These are phyloP conservation scores for Teleogryllus occipitalis DNA, from an alignment of 1,140 invertebrate species.

Conservation along the genomic window DNA sequence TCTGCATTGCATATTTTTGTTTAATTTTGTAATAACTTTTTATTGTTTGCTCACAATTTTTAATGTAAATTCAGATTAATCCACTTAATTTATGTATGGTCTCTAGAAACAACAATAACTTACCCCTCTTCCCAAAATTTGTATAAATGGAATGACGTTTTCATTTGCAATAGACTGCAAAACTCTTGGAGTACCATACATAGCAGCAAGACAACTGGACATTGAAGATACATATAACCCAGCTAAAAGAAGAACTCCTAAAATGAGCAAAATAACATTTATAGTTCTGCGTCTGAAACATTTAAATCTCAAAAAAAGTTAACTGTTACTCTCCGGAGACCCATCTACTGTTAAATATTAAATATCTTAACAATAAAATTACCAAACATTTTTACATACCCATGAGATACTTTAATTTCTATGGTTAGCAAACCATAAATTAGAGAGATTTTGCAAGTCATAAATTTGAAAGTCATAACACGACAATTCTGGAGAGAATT, in stretches of 20 bases:
- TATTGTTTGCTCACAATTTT: no score
- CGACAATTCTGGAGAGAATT: no score
- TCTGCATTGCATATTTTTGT: no score
- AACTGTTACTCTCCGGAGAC: background rate
- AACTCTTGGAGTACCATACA: conserved; percentile 91
- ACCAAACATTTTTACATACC: no score
- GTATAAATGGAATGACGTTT: conserved; percentile 86
- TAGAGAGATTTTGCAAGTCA: no score
- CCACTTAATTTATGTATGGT: background rate
- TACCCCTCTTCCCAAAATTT: conserved; percentile 79
- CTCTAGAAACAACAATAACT: conserved; percentile 33
- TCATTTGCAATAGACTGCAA: conserved; percentile 92
- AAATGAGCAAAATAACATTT: conserved; percentile 13
- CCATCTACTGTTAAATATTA: no score
- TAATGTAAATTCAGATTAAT: no score
- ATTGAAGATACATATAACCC: conserved; percentile 93
- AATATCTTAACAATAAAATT: no score
- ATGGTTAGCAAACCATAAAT: no score
- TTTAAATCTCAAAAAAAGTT: background rate
- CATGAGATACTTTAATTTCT: no score
- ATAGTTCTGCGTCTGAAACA: background rate
- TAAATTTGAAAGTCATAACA: no score
- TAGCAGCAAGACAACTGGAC: conserved; percentile 86
- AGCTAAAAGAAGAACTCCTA: conserved; percentile 69
- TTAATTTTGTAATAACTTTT: no score